Conservation (phyloP, 2,888 invertebrate genomes). For the Parnassius orleans region DNA sequence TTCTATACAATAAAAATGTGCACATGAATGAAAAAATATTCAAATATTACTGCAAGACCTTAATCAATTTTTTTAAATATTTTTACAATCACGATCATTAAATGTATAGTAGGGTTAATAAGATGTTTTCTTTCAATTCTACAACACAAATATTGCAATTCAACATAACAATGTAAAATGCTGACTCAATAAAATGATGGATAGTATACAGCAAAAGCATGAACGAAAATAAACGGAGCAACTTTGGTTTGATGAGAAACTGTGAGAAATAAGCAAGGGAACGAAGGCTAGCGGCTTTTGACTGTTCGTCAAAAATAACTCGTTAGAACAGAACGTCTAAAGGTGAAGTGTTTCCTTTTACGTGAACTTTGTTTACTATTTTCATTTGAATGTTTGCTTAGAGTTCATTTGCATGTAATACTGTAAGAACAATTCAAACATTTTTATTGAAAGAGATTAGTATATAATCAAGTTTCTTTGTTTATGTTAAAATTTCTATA, state of each 20-base stretch:
- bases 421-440: background rate
- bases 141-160: slow-evolving; percentile 40
- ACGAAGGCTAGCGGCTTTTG: slow-evolving; percentile 48
- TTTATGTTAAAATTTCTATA: too few relatives aligned
- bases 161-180: slow-evolving; percentile 35
- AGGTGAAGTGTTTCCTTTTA: slow-evolving; percentile 22
- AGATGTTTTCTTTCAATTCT: background rate
- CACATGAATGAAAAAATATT: too few relatives aligned
- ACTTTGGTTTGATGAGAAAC: slow-evolving; percentile 50
- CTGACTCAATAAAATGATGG: slow-evolving; percentile 62
- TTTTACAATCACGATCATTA: too few relatives aligned
- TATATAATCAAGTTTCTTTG: too few relatives aligned
- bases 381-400: background rate
- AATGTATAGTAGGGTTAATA: background rate
- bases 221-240: slow-evolving; percentile 64
- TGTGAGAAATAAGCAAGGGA: slow-evolving; percentile 40
- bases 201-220: slow-evolving; percentile 66
- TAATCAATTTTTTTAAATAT: too few relatives aligned
- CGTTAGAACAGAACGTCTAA: slow-evolving; percentile 27
- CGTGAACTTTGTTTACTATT: background rate
- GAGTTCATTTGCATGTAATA: background rate
- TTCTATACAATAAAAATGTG: too few relatives aligned
- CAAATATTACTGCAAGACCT: too few relatives aligned
- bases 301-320: slow-evolving; percentile 56
- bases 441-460: too few relatives aligned